A percentile compares a stretch with the other conserved stretches of the same genome.
Conservation (phyloP, 1,140 invertebrate species). For the Drosophila lowei region DNA sequence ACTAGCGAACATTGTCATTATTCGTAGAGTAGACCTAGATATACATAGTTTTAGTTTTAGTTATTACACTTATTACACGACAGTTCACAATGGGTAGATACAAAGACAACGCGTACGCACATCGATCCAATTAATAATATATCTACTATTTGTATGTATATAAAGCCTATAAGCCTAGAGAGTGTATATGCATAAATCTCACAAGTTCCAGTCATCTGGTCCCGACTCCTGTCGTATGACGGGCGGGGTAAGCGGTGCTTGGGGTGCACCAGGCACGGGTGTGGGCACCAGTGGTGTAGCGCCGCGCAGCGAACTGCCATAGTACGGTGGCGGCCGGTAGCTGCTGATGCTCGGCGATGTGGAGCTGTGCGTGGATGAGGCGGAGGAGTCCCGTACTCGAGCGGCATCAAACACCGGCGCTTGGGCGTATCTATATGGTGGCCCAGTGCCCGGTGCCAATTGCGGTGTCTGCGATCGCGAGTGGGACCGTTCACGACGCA, state of each 20-base stretch:
- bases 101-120: slow-evolving; percentile 53
- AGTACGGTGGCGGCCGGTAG: slow-evolving; percentile 51
- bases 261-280: slow-evolving; percentile 63
- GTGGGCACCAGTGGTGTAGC: slow-evolving; percentile 62
- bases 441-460: slow-evolving; percentile 14
- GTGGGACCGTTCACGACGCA: slow-evolving; percentile 48
- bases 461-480: slow-evolving; percentile 63
- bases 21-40: slow-evolving; percentile 54
- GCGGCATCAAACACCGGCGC: slow-evolving; percentile 64
- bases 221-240: slow-evolving; percentile 68
- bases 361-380: slow-evolving; percentile 74
- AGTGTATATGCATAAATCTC: slow-evolving; percentile 66
- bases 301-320: slow-evolving; percentile 40
- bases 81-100: slow-evolving; percentile 34
- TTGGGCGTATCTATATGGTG: slow-evolving; percentile 66
- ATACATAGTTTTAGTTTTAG: slow-evolving; percentile 6
- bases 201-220: slow-evolving; percentile 77
- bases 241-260: slow-evolving; percentile 56
- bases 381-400: slow-evolving; percentile 64
- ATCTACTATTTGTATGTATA: slow-evolving; percentile 20
- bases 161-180: slow-evolving; percentile 55
- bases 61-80: slow-evolving; percentile 51
- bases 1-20: slow-evolving; percentile 72
- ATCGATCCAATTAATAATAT: slow-evolving; percentile 39
- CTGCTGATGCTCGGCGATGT: slow-evolving; percentile 50